Evolutionary conservation across 2,113 vertebrate genomes (phyloP), one percentile per base, ranked within the genome.

Genomic region (Numenius arquata): DNA sequence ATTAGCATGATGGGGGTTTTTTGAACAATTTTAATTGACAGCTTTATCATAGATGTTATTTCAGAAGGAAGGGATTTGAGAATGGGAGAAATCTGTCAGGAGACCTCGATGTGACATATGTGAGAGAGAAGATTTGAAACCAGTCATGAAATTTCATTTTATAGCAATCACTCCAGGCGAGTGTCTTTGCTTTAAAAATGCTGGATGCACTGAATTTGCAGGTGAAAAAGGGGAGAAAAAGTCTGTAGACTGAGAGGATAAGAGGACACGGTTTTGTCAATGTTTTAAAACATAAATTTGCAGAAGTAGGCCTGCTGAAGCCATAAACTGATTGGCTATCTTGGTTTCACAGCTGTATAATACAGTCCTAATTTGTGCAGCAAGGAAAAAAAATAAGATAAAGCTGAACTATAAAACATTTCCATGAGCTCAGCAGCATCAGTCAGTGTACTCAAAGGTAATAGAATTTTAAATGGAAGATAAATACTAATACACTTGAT

Each of bases 401-500:
- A 88, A 63, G 45, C 6, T 77, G 26, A 89, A 30, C 9, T 93
- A 93, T 86, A 23, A 84, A 85, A 66, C 1, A 2, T 84, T 93
- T 93, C 29, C 67, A 38, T 90, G 47, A 88, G 25, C 23, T 92
- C 83, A 89, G 80, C 59, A 91, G 63, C 52, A 95, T 43, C 25
- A 80, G 14, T 34, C 66, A 63, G 22, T 66, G 25, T 90, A 79
- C 47, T 66, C 45, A 93, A 77, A 77, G 26, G n/a, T 71, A 92
- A 87, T 43, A 89, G 80, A 90, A 90, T 93, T 95, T 90, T 93
- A 95, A 95, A 93, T 92, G 38, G 52, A 95, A 90, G 34, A 38
- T 86, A 90, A 90, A 92, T 77, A 92, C 59, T 61, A 90, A 86
- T 50, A 67, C 22, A 62, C 23, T 90, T 67, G 23, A 68, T 70